Evolutionary conservation across 2,888 invertebrate genomes (phyloP), one percentile per base, ranked within the genome.

Genomic region (Dinocampus coccinellae): DNA sequence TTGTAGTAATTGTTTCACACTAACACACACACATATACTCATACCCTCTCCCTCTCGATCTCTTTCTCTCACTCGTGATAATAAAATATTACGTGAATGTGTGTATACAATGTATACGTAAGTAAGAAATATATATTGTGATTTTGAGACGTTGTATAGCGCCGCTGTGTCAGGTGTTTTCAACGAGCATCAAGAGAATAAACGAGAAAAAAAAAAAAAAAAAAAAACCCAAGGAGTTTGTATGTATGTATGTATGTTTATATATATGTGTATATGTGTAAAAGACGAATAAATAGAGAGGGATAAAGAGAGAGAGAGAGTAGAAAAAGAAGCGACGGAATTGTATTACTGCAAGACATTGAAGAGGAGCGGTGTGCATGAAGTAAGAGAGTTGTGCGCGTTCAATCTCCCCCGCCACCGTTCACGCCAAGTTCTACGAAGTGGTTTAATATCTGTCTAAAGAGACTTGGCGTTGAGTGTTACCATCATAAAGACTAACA

Each of bases 351-450:
- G 16, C 16, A 47, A 47, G 47, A 47, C 16, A 47, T 47, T 47
- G 47, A 47, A 47, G 47, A n/a, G 16, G 7, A 47, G 47, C 47
- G 47, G 47, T 47, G 39, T 39, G 47, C 16, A 47, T 47, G 16
- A 47, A 47, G 47, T 47, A 64, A 63, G 47, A 47, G 6, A 47
- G 20, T 26, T 26, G 39, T 26, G 39, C 42, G 34, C 20, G 52
- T 33, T 22, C 20, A 47, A 29, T 26, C 72, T 72, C 72, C 75
- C 74, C 72, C 76, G 75, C 68, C 7, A 7, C 65, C 75, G 69
- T 75, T 61, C 69, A 70, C 75, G 73, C n/a, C n/a, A 77, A 79
- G 76, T 81, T 80, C 81, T 75, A 74, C 80, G 76, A 81, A 80
- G 80, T 77, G 79, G 74, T 78, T 80, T 75, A 71, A 79, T 75